phyloP scores from a whole-genome alignment of 2,888 invertebrate species.

The Hoplodrina blanda region DNA sequence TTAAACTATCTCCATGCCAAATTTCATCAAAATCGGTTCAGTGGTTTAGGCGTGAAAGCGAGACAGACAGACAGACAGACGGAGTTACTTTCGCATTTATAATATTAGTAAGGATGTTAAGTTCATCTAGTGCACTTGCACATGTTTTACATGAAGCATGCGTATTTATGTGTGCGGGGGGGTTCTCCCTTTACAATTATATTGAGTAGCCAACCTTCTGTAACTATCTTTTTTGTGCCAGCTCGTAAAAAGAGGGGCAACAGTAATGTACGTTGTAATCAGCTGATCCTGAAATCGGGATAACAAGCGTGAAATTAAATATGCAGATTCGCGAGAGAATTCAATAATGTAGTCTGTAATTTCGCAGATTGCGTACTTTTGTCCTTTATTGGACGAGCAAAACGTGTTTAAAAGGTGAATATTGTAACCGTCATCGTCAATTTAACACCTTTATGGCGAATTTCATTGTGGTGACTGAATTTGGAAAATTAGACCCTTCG shows the following conservation, averaged over 20 bases:
- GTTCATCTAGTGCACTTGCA: too few relatives aligned
- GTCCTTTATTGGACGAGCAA: conserved; percentile 8
- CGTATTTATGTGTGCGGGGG: too few relatives aligned
- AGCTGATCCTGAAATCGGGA: conserved; percentile 58
- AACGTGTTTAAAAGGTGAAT: conserved; percentile 13
- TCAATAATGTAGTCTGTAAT: conserved; percentile 57
- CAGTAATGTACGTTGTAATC: conserved; percentile 54
- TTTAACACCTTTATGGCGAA: not conserved
- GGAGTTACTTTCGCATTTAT: too few relatives aligned
- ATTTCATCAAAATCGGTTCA: too few relatives aligned
- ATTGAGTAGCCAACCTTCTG: too few relatives aligned
- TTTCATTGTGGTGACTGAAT: not conserved
- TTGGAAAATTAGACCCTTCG: not conserved
- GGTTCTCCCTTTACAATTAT: too few relatives aligned
- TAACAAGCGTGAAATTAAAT: conserved; percentile 68
- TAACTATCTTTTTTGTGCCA: not conserved
- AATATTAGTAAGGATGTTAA: too few relatives aligned
- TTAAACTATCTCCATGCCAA: too few relatives aligned
- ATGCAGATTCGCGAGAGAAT: conserved; percentile 62
- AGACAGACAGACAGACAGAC: too few relatives aligned
- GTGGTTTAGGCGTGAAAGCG: too few relatives aligned
- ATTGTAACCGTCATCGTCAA: conserved; percentile 6
- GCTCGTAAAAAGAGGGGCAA: not conserved
- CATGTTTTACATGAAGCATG: too few relatives aligned
- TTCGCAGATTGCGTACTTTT: conserved; percentile 41